Evolutionary conservation across 2,113 vertebrate species (phyloP).

Genomic region (Aphelocoma coerulescens): DNA sequence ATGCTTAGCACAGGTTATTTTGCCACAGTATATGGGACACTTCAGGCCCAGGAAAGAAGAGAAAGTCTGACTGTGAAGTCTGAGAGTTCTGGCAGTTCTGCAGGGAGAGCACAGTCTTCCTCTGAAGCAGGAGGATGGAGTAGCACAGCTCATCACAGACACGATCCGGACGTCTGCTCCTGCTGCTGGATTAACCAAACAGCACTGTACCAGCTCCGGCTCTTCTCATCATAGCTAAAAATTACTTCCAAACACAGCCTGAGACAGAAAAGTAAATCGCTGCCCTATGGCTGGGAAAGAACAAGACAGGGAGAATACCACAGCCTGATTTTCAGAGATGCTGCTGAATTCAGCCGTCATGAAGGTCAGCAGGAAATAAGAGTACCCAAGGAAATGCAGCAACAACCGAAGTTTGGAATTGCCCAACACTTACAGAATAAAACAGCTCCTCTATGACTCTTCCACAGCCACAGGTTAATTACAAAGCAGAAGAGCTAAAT

Average conservation of each 20-base stretch:
- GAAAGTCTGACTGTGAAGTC: neutral
- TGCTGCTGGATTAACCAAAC: neutral
- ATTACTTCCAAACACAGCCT: neutral
- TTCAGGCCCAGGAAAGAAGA: neutral
- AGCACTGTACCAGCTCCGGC: neutral
- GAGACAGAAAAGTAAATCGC: slow-evolving; percentile 29
- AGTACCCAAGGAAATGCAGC: neutral
- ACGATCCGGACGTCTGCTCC: neutral
- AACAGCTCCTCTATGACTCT: neutral
- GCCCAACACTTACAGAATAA: neutral
- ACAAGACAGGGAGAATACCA: neutral
- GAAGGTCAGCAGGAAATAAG: neutral
- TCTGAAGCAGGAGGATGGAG: neutral
- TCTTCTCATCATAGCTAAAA: neutral
- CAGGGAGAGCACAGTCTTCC: neutral
- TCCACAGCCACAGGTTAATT: neutral
- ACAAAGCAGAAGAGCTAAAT: neutral
- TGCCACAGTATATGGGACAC: neutral
- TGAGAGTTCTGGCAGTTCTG: neutral
- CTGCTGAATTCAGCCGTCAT: neutral
- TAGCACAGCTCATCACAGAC: neutral
- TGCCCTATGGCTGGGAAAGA: neutral
- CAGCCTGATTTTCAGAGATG: neutral
- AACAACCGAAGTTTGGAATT: neutral
- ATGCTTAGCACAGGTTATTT: neutral